phyloP scores from a whole-genome alignment of 2,888 invertebrate genomes.

The Pilophorus perplexus region DNA sequence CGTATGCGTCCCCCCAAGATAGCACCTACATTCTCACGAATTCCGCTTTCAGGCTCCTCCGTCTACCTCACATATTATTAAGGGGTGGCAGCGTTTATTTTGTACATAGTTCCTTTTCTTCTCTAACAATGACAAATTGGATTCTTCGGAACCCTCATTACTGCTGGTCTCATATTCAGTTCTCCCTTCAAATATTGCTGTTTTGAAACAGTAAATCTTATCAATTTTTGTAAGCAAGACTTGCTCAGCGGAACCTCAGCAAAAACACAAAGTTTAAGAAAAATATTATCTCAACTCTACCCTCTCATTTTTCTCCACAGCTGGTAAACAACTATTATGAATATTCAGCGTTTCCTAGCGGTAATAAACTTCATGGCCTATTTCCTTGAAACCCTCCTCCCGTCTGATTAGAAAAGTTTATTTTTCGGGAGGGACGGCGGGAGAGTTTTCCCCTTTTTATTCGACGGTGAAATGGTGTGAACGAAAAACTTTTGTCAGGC shows the following conservation, averaged over 20 bases:
- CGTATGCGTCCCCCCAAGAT: not conserved
- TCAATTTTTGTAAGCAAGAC: too few relatives aligned
- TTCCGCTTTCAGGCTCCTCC: not conserved
- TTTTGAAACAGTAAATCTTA: too few relatives aligned
- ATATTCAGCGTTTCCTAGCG: slow-evolving; percentile 17
- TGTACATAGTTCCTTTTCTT: not conserved
- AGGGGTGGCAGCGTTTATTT: not conserved
- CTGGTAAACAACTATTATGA: slow-evolving; percentile 27
- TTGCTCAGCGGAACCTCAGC: too few relatives aligned
- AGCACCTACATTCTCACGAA: not conserved
- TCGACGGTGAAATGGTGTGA: slow-evolving; percentile 6
- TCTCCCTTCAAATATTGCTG: too few relatives aligned
- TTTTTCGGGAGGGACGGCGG: not conserved
- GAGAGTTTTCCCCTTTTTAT: not conserved
- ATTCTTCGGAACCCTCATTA: too few relatives aligned
- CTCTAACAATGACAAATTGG: not conserved
- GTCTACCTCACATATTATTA: not conserved
- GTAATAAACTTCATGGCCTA: slow-evolving; percentile 26
- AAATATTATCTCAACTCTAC: too few relatives aligned
- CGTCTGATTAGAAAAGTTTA: slow-evolving; percentile 22
- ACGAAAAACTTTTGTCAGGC: slow-evolving; percentile 9
- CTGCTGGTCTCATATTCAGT: too few relatives aligned
- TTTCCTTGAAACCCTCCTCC: slow-evolving; percentile 9
- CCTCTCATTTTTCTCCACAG: too few relatives aligned
- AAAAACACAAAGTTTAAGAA: too few relatives aligned